Percentiles rank a stretch among this genome's conserved stretches.
Evolutionary conservation across 2,113 vertebrate genomes (phyloP).

Genomic region (Poeciliopsis occidentalis): DNA sequence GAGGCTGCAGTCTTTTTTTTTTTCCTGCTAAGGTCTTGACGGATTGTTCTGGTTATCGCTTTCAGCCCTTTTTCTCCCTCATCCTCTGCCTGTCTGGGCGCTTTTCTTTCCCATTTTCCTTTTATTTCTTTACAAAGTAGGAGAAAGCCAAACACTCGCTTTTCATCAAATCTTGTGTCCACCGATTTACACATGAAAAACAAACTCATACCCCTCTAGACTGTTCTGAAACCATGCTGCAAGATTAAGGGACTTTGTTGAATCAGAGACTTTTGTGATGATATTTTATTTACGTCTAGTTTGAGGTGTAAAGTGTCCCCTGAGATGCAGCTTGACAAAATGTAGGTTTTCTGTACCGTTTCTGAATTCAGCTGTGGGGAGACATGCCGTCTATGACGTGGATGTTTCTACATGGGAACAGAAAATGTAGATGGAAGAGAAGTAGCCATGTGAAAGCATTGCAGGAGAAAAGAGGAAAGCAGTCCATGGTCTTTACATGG

Average conservation of each 20-base stretch:
- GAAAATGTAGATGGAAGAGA: slow-evolving; percentile 15
- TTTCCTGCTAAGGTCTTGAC: slow-evolving; percentile 24
- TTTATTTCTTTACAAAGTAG: slow-evolving; percentile 16
- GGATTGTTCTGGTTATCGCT: slow-evolving; percentile 51
- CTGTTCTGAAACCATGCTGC: slow-evolving; percentile 12
- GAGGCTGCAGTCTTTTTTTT: slow-evolving; percentile 37
- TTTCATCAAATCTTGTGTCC: slow-evolving; percentile 36
- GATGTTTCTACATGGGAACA: slow-evolving; percentile 47
- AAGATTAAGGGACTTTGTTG: slow-evolving; percentile 55
- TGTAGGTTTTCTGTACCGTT: slow-evolving; percentile 46
- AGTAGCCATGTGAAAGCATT: slow-evolving; percentile 18
- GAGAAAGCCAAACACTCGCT: slow-evolving; percentile 38
- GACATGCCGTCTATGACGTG: slow-evolving; percentile 46
- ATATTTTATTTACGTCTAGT: slow-evolving; percentile 46
- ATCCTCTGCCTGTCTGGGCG: slow-evolving; percentile 36
- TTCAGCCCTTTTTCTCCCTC: slow-evolving; percentile 34
- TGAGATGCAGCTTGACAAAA: slow-evolving; percentile 47
- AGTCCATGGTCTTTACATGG: slow-evolving; percentile 20
- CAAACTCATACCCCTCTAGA: slow-evolving; percentile 22
- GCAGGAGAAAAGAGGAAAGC: slow-evolving; percentile 5
- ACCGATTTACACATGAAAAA: slow-evolving; percentile 24
- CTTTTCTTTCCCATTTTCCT: slow-evolving; percentile 9
- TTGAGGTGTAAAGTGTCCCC: slow-evolving; percentile 47
- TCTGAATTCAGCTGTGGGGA: slow-evolving; percentile 47
- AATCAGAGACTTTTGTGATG: slow-evolving; percentile 53